Evolutionary conservation across 1,140 invertebrate genomes (phyloP).

Genomic region (Brevipalpus yothersi): DNA sequence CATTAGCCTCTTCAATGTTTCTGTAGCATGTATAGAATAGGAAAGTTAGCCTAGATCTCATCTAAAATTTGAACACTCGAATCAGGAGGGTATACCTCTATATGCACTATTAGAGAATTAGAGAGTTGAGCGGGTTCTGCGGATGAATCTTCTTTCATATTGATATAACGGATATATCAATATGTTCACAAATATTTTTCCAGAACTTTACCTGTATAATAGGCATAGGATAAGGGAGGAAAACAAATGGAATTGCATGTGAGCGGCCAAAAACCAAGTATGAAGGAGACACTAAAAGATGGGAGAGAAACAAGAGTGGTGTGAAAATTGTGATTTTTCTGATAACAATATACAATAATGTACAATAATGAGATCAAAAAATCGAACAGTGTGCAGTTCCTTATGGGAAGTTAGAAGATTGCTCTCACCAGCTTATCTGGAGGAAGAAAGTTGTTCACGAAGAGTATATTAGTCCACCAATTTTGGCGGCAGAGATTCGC

Average conservation of each 20-base stretch:
- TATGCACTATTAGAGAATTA: too few relatives aligned
- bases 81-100: too few relatives aligned
- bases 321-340: not conserved
- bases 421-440: conserved; percentile 22
- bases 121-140: not conserved
- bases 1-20: too few relatives aligned
- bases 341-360: too few relatives aligned
- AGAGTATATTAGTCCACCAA: conserved; percentile 13
- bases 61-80: too few relatives aligned
- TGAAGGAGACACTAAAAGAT: conserved; percentile 9
- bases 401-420: not conserved
- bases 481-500: conserved; percentile 6
- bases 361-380: not conserved
- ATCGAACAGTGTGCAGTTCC: not conserved
- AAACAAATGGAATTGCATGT: conserved; percentile 8
- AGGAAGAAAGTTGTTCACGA: conserved; percentile 42
- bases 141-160: not conserved
- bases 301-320: not conserved
- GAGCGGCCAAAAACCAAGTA: conserved; percentile 9
- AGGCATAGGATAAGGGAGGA: conserved; percentile 2
- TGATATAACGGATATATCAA: too few relatives aligned
- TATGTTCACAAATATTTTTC: too few relatives aligned
- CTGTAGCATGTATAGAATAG: too few relatives aligned
- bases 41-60: too few relatives aligned
- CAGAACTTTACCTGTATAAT: conserved; percentile 4